Base-by-base conservation (phyloP, 2,113 vertebrate genomes). In the Pterocles burchelli region DNA sequence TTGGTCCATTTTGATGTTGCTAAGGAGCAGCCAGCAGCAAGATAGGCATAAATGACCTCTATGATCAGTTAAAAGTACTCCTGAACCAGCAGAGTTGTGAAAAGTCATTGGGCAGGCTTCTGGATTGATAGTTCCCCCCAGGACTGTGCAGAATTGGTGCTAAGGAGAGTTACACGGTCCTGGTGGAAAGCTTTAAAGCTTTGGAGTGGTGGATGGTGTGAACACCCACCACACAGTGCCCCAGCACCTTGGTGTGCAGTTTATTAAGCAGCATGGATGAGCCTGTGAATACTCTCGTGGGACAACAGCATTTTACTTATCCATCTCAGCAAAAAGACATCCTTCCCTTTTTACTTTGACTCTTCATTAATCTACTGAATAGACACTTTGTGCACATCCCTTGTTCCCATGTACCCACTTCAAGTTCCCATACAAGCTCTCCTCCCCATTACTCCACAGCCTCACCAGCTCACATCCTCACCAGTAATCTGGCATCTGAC, bases 151-250 rank as follows among this genome's bases (percentile, higher is more conserved):
- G 63, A 67, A 15, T 18, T 83, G 22, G 13, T 83, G 57, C 45
- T 63, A 43, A 74, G 55, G 13, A 6, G 10, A 62, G 13, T 14
- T 70, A 36, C 6, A 7, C 11, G 16, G 34, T 26, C 51, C 28
- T 19, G 5, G 7, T 43, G 18, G 46, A 67, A 55, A 67, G 20
- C 36, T 51, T 63, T 67, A 38, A 67, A 17, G 9, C 12, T 78
- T 55, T 0, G 0, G 33, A 51, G 29, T 13, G 17, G n/a, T 62
- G 20, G 18, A 10, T 7, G 2, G 26, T 31, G 16, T 2, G 2
- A 17, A 9, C 28, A 34, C 12, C 1, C 31, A 49, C 33, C 38
- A 34, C 19, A 9, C 75, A 41, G 21, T 34, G 41, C 17, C 26
- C 9, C 16, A 59, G 24, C 9, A 1, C 38, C 63, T 41, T 62